These are phyloP conservation scores for Maccullochella peelii DNA, from an alignment of 2,113 vertebrate species.

Conservation along the genomic window DNA sequence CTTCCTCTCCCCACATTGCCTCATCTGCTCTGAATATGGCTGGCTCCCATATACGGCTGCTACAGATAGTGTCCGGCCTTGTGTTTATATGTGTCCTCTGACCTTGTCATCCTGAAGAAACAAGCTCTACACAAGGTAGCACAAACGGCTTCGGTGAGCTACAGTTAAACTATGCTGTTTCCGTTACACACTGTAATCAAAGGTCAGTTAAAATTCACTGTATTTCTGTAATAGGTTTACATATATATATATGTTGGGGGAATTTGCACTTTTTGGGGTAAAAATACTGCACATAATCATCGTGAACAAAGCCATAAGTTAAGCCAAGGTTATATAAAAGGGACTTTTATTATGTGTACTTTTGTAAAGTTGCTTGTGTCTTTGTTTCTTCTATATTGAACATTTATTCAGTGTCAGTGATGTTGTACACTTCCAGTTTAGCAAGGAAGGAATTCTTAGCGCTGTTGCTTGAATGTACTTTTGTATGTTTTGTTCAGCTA, in stretches of 20 bases:
- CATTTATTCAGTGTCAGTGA: constrained; percentile 21
- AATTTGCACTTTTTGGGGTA: constrained; percentile 70
- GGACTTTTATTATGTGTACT: constrained; percentile 68
- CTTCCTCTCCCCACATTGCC: constrained; percentile 30
- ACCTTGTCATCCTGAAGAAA: constrained; percentile 33
- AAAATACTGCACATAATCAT: constrained; percentile 50
- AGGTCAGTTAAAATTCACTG: constrained; percentile 42
- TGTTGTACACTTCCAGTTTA: constrained; percentile 38
- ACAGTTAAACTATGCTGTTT: constrained; percentile 33
- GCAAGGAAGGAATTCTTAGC: constrained; percentile 14
- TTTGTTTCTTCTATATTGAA: constrained; percentile 37
- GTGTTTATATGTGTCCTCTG: constrained; percentile 23
- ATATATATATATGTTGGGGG: constrained; percentile 57
- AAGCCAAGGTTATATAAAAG: constrained; percentile 59
- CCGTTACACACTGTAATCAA: constrained; percentile 41
- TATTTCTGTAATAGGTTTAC: constrained; percentile 44
- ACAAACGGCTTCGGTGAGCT: constrained; percentile 14
- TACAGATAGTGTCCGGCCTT: constrained; percentile 26
- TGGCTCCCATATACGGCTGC: constrained; percentile 43
- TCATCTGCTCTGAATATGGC: constrained; percentile 51
- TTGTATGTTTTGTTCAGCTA: constrained; percentile 23
- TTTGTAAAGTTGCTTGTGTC: constrained; percentile 61
- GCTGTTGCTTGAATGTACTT: constrained; percentile 38
- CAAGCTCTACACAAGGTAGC: constrained; percentile 40
- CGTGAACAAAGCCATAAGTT: constrained; percentile 68